phyloP scores from a whole-genome alignment of 2,113 vertebrate genomes.

The Tichodroma muraria region DNA sequence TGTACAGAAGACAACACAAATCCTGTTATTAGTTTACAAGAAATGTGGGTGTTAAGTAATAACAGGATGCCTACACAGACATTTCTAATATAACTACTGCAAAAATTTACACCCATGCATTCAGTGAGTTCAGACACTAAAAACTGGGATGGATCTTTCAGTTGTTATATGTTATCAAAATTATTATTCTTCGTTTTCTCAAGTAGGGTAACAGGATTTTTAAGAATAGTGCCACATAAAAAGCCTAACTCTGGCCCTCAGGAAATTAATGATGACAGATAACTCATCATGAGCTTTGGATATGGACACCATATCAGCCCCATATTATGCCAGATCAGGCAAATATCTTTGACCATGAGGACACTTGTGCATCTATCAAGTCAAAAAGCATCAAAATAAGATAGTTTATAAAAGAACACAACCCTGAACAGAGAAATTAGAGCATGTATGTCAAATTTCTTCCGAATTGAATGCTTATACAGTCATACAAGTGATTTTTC shows the following conservation, averaged over 20 bases:
- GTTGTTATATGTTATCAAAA: neutral
- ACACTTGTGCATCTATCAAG: neutral
- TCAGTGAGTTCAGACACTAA: neutral
- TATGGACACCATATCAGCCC: neutral
- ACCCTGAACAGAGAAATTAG: neutral
- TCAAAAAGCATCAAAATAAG: neutral
- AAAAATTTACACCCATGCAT: conserved; percentile 12
- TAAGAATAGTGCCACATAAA: neutral
- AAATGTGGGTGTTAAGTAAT: conserved; percentile 26
- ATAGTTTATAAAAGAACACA: neutral
- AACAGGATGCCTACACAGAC: neutral
- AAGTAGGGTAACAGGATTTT: neutral
- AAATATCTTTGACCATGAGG: neutral
- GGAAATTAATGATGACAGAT: neutral
- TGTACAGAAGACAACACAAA: conserved; percentile 21
- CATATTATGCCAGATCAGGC: neutral
- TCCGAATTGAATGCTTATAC: neutral
- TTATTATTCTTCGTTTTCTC: neutral
- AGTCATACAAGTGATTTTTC: neutral
- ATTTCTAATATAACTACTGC: conserved; percentile 1
- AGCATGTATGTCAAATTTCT: neutral
- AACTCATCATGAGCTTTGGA: neutral
- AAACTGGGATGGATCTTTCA: neutral
- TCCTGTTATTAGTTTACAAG: conserved; percentile 36
- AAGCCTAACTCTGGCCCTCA: neutral